Percentiles rank a stretch among this genome's conserved stretches.
These are phyloP conservation scores for Parapsyche elsis DNA, from an alignment of 1,140 invertebrate species.

Conservation along the genomic window DNA sequence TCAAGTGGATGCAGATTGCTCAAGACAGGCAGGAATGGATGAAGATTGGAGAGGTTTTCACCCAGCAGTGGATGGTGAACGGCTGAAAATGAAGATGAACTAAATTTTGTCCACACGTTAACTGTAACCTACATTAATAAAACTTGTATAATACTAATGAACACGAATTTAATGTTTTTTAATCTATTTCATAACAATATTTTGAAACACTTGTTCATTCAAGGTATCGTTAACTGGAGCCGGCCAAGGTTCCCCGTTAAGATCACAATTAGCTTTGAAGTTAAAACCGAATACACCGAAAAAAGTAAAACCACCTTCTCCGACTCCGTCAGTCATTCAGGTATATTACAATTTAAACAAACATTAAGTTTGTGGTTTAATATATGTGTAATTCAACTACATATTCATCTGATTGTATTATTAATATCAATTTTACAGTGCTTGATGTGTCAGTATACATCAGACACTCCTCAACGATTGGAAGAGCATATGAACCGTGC, in stretches of 20 bases:
- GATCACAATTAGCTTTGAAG: slow-evolving; percentile 74
- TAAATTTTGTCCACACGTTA: no score
- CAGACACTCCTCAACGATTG: slow-evolving; percentile 77
- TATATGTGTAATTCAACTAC: not conserved
- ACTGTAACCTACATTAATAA: no score
- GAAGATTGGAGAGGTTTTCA: no score
- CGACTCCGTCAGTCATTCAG: slow-evolving; percentile 65
- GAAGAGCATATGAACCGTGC: slow-evolving; percentile 87
- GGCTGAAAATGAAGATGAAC: no score
- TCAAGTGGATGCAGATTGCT: no score
- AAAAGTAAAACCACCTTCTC: slow-evolving; percentile 61
- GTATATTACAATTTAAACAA: slow-evolving; percentile 52
- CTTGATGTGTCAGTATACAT: slow-evolving; percentile 83
- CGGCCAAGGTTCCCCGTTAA: slow-evolving; percentile 72
- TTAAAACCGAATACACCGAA: slow-evolving; percentile 69
- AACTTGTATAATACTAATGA: no score
- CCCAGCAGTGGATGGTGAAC: no score
- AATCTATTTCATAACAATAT: not conserved
- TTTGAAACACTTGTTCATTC: not conserved
- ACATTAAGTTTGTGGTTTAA: not conserved
- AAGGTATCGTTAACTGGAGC: slow-evolving; percentile 65
- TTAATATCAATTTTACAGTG: slow-evolving; percentile 67
- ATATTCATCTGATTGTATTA: not conserved
- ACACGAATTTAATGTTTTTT: not conserved
- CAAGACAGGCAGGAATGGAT: no score